phyloP scores from a whole-genome alignment of 35 echinoderm and acorn worm species.

The Acanthaster planci region DNA sequence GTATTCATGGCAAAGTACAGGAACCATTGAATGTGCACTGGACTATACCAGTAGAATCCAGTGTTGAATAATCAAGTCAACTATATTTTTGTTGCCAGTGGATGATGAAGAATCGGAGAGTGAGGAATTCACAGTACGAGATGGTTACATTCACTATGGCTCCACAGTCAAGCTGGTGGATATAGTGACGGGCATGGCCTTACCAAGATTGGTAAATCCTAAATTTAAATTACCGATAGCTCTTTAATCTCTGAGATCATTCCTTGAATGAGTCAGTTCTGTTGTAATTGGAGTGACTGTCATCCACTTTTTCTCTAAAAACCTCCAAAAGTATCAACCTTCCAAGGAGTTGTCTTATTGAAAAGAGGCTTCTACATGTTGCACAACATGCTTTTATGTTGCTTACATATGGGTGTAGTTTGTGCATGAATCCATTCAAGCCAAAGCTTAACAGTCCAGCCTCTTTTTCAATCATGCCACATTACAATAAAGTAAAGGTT shows the following conservation, averaged over 20 bases:
- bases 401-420: too few relatives aligned
- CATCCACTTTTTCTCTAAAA: background rate
- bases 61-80: too few relatives aligned
- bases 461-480: too few relatives aligned
- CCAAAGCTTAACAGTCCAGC: too few relatives aligned
- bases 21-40: too few relatives aligned
- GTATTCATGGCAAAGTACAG: too few relatives aligned
- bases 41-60: too few relatives aligned
- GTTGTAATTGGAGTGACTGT: background rate
- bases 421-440: too few relatives aligned
- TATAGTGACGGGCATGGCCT: conserved; percentile 83
- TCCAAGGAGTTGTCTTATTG: too few relatives aligned
- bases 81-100: conserved; percentile 54
- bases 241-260: background rate
- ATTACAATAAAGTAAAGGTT: too few relatives aligned
- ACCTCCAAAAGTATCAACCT: background rate
- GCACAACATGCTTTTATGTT: too few relatives aligned
- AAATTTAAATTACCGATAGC: background rate
- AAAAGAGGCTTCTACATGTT: too few relatives aligned
- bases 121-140: conserved; percentile 96
- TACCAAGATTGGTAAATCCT: conserved; percentile 88
- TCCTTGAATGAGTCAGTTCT: background rate
- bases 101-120: conserved; percentile 98
- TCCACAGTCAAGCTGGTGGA: conserved; percentile 96
- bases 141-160: conserved; percentile 98